Conservation (phyloP, 2,888 invertebrate species). For the Perizoma affinitatum region DNA sequence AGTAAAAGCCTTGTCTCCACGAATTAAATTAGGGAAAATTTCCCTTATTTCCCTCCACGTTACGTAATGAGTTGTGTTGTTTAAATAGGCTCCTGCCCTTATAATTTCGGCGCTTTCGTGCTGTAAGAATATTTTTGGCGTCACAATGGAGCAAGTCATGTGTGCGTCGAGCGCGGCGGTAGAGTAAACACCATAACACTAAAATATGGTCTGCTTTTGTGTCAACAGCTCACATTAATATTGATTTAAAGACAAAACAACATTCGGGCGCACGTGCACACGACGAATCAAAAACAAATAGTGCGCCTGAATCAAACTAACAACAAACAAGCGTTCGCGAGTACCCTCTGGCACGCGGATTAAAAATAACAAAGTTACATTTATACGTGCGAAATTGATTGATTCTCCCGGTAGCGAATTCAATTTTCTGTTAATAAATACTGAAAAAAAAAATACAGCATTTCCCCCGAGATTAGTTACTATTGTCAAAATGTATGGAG, state of each 20-base stretch:
- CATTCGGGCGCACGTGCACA: constrained; percentile 22
- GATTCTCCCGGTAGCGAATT: constrained; percentile 28
- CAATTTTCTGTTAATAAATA: constrained; percentile 43
- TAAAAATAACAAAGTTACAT: constrained; percentile 32
- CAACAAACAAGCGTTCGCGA: constrained; percentile 28
- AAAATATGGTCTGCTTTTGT: constrained; percentile 26
- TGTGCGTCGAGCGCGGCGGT: constrained; percentile 3
- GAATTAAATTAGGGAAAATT: constrained; percentile 64
- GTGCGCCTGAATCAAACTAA: constrained; percentile 29
- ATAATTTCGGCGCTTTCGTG: constrained; percentile 24
- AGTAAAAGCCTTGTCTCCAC: constrained; percentile 52
- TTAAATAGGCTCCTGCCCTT: constrained; percentile 42
- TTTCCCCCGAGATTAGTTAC: constrained; percentile 51
- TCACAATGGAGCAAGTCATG: constrained; percentile 16
- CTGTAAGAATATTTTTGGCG: constrained; percentile 20
- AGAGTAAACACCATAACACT: constrained; percentile 20
- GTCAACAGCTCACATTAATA: constrained; percentile 28
- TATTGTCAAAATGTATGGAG: no score
- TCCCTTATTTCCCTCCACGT: constrained; percentile 44
- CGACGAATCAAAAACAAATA: constrained; percentile 32
- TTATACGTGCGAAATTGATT: constrained; percentile 30
- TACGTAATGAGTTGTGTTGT: constrained; percentile 54
- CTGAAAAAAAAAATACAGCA: constrained; percentile 39
- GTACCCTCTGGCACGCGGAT: constrained; percentile 12
- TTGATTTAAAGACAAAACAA: constrained; percentile 29